Conservation (phyloP, 2,113 vertebrate species). For the Rhegmatorhina hoffmannsi region DNA sequence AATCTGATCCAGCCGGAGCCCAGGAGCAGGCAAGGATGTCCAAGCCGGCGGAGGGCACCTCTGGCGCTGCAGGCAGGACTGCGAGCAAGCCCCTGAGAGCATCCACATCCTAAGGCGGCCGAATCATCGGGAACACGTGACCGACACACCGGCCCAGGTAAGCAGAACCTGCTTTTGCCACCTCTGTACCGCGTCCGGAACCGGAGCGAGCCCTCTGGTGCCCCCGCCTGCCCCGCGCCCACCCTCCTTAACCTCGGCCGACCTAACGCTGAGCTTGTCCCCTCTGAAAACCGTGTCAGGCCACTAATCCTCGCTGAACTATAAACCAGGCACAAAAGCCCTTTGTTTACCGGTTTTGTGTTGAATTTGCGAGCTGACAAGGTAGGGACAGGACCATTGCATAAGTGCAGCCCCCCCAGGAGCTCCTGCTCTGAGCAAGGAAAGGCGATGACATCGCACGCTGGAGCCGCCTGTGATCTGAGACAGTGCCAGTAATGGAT, state of each 20-base stretch:
- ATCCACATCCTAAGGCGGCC: background rate
- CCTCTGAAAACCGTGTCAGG: background rate
- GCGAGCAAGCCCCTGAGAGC: background rate
- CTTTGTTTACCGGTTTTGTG: conserved; percentile 2
- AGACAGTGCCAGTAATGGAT: conserved; percentile 39
- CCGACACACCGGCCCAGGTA: background rate
- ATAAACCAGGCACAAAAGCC: conserved; percentile 5
- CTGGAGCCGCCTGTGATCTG: background rate
- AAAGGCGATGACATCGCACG: background rate
- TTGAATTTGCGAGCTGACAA: conserved; percentile 29
- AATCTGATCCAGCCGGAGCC: background rate
- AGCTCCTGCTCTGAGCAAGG: background rate
- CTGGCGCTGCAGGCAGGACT: background rate
- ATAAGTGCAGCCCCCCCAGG: background rate
- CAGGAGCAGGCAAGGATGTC: background rate
- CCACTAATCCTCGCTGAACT: background rate
- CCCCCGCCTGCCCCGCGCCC: background rate
- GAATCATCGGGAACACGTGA: background rate
- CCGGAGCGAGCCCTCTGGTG: rapidly evolving
- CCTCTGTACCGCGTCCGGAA: rapidly evolving
- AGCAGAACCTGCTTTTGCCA: background rate
- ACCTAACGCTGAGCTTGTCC: background rate
- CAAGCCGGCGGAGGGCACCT: background rate
- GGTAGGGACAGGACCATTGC: background rate
- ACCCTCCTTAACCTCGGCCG: background rate